phyloP scores from a whole-genome alignment of 1,140 invertebrate species.

The Drosophila bifasciata region DNA sequence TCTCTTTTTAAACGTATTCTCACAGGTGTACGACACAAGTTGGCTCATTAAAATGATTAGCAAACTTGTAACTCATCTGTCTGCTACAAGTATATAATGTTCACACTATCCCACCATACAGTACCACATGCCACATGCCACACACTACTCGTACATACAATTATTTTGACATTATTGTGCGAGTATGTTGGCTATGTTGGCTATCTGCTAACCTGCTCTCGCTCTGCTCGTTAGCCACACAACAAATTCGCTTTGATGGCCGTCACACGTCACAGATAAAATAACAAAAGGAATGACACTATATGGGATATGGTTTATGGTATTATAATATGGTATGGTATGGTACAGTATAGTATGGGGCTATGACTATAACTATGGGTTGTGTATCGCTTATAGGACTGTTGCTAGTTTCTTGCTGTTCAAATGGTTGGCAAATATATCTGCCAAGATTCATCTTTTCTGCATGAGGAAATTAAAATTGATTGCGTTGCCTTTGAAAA shows the following conservation, averaged over 20 bases:
- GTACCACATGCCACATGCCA: conserved; percentile 8
- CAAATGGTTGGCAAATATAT: too few species aligned
- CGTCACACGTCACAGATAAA: conserved; percentile 52
- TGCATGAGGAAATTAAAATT: too few species aligned
- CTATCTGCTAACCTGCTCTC: not conserved
- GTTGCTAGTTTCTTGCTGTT: too few species aligned
- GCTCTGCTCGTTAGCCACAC: conserved; percentile 39
- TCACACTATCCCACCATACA: conserved; percentile 1
- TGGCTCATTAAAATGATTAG: conserved; percentile 81
- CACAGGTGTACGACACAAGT: conserved; percentile 76
- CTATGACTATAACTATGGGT: too few species aligned
- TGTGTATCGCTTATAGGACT: too few species aligned
- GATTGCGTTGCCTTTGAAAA: too few species aligned
- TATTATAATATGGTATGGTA: too few species aligned
- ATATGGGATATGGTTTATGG: too few species aligned
- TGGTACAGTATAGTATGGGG: too few species aligned
- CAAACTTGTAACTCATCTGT: conserved; percentile 43
- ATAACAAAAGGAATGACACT: not conserved
- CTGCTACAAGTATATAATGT: not conserved
- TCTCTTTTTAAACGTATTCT: conserved; percentile 79
- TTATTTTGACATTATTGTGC: conserved; percentile 44
- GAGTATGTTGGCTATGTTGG: not conserved
- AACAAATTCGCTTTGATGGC: conserved; percentile 46
- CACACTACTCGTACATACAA: conserved; percentile 15
- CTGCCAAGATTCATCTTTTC: too few species aligned